Evolutionary conservation across 2,888 invertebrate species (phyloP), one percentile per base, ranked within the genome.

Genomic region (Galerucella nymphaeae): DNA sequence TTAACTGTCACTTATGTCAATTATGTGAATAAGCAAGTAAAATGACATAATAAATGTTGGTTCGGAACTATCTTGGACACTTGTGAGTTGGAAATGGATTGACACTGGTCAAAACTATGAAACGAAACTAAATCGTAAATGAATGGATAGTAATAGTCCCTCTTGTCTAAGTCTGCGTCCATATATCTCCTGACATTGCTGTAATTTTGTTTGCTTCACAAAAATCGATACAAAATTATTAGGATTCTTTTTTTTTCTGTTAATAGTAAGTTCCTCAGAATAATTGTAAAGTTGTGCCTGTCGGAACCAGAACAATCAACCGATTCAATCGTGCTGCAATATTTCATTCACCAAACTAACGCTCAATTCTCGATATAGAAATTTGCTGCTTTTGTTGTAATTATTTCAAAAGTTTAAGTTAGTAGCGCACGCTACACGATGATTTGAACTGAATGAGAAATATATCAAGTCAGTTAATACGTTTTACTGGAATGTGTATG

Each of bases 241-340:
- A 38, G 8, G 8, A 38, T 38, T 38, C 4, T 0, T 5, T 30
- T 38, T 8, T 30, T 38, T 38, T 48, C 2, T 48, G 11, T 11
- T 48, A n/a, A 13, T 48, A 5, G n/a, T 57, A 57, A 23, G 57
- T 23, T 13, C 6, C 57, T 57, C 23, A 57, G 23, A 67, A 67
- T 67, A 42, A 67, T 48, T 65, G 69, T 53, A 30, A 61, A 61
- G 62, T 64, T 74, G 79, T 78, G 73, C 78, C 77, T 77, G 77
- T 77, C 78, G 77, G 77, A 77, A 71, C 74, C 76, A 72, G 77
- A 78, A 77, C 75, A 75, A 74, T 63, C 72, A 65, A 63, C 58
- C 55, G 23, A 67, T 80, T 80, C 80, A 81, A 81, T 81, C 77
- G 76, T 80, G 79, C 79, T 78, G 77, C 80, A 81, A 81, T 79